Percentiles rank a stretch among this genome's conserved stretches.
Conservation (phyloP, 2,113 vertebrate species). For the Phaethon lepturus region DNA sequence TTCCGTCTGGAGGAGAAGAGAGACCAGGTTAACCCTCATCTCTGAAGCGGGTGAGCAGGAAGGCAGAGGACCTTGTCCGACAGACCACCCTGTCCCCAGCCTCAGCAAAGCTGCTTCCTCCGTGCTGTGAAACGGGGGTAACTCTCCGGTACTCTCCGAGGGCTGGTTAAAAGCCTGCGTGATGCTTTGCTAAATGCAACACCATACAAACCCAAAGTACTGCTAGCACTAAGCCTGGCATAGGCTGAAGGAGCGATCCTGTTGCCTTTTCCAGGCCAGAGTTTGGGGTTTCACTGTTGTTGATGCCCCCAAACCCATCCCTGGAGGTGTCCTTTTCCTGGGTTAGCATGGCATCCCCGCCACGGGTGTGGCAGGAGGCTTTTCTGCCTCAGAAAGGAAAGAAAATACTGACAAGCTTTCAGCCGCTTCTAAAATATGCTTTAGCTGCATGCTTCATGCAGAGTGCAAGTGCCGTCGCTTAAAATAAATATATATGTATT, state of each 20-base stretch:
- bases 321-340: not conserved
- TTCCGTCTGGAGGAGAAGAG: not conserved
- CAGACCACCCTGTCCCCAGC: not conserved
- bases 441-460: not conserved
- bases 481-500: not conserved
- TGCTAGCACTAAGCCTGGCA: not conserved
- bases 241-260: not conserved
- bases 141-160: accelerated
- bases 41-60: not conserved
- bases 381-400: not conserved
- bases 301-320: not conserved
- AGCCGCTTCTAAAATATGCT: not conserved
- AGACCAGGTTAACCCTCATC: not conserved
- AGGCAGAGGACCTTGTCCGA: not conserved
- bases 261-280: not conserved
- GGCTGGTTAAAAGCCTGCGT: not conserved
- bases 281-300: not conserved
- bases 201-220: not conserved
- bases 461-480: not conserved
- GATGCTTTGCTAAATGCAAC: not conserved
- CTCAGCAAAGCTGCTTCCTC: not conserved
- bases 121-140: not conserved
- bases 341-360: not conserved
- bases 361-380: not conserved
- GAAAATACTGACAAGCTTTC: not conserved